These are phyloP conservation scores for Rhingia campestris DNA, from an alignment of 2,888 invertebrate genomes.

Conservation along the genomic window DNA sequence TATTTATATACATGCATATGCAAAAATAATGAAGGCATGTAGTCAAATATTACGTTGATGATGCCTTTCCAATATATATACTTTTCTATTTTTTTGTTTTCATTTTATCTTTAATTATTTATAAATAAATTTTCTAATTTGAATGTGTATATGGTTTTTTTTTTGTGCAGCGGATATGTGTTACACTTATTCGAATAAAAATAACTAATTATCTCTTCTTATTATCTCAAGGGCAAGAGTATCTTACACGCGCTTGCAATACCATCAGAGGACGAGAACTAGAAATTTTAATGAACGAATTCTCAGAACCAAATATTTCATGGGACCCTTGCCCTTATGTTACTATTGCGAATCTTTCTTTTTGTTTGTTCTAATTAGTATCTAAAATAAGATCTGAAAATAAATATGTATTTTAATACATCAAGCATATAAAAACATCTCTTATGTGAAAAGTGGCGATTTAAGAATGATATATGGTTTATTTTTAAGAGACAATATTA, in stretches of 20 bases:
- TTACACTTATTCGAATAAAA: constrained; percentile 35
- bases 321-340: constrained; percentile 17
- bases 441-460: too few relatives aligned
- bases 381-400: not conserved
- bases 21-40: constrained; percentile 35
- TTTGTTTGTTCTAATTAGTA: not conserved
- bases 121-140: constrained; percentile 44
- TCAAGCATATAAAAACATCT: too few relatives aligned
- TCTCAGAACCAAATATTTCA: constrained; percentile 5
- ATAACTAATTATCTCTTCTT: constrained; percentile 51
- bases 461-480: too few relatives aligned
- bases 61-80: constrained; percentile 31
- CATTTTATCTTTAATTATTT: constrained; percentile 35
- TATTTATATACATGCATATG: constrained; percentile 8
- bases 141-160: too few relatives aligned
- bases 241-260: constrained; percentile 8
- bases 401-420: not conserved
- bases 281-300: constrained; percentile 21
- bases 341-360: not conserved
- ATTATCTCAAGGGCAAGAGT: constrained; percentile 36
- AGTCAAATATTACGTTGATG: constrained; percentile 31
- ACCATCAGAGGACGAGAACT: not conserved
- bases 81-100: constrained; percentile 1
- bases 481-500: too few relatives aligned
- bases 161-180: too few relatives aligned